Evolutionary conservation across 2,888 invertebrate genomes (phyloP), one percentile per base, ranked within the genome.

Genomic region (Machimus rusticus): DNA sequence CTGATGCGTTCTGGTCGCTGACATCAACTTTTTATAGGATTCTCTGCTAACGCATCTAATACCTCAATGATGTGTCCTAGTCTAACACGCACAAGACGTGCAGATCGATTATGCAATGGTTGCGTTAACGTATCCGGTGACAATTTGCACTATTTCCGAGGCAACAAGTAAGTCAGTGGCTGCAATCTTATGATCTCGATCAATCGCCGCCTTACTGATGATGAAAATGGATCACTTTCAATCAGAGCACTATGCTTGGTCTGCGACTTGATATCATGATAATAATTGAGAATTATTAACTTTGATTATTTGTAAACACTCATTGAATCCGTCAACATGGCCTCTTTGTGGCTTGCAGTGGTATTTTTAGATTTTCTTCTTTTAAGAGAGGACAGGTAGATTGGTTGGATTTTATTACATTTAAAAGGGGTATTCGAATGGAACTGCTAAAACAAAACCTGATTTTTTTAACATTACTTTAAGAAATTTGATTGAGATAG

Each of bases 1-100:
- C 76, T 86, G 86, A 86, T 86, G 77, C 51, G 23, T 86, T 76
- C 46, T 55, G 51, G 34, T 46, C 39, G 51, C 46, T 51, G 86
- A 46, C 77, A 55, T 77, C 76, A 55, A 77, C 34, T 77, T 86
- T 86, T 77, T 86, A 86, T 86, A 86, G 77, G 86, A 86, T 86
- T 86, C 31, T 37, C 19, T 16, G 76, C 19, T n/a, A 55, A 46
- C 77, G 46, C 86, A 46, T 23, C 86, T 37, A n/a, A n/a, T n/a
- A 77, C 14, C 9, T 6, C n/a, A 55, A 16, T 51, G 19, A 55
- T 77, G 8, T 37, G 31, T 39, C 43, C 66, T 39, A 66, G 57
- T 84, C 84, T 55, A 16, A 84, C 43, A 34, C 31, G 37, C 66
- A 14, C 5, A 66, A 39, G 9, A 51, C 55, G 28, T 34, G 8